Evolutionary conservation across 2,797 vertebrate genomes (phyloP), one percentile per base, ranked within the genome.

Genomic region (Sphenodon punctatus): DNA sequence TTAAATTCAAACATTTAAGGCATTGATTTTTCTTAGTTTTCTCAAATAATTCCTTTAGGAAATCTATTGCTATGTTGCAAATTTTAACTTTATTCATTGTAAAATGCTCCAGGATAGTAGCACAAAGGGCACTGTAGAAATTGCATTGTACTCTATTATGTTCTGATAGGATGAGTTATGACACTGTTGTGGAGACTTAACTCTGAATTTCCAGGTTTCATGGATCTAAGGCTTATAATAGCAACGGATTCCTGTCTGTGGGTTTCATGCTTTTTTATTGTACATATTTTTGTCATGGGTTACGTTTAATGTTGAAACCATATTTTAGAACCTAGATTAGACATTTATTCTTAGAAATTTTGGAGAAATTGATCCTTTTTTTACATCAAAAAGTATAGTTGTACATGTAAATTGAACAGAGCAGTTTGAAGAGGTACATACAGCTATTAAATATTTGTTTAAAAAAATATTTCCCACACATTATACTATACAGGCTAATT

Each of bases 81-180:
- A 91, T 90, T 94, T 93, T 92, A 92, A 90, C 80, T 90, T 79
- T 89, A 91, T 89, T 90, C 61, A 55, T 90, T 89, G 88, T 92
- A 89, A 82, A 88, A 68, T 87, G 80, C 84, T 85, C 65, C 84
- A 89, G 79, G 88, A 86, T 82, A 91, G 41, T 66, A 93, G 58
- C 90, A 93, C 72, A 90, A 94, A 94, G 87, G 73, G 61, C 74
- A 84, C 56, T 86, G 58, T 76, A 88, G 85, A 77, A 78, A 87
- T 80, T 85, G 25, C 41, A 69, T 89, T 93, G 73, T 88, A 69
- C 72, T 86, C 75, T 76, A 75, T 85, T 85, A 86, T 72, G 55
- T 78, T 87, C 84, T 80, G 91, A 89, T 85, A 63, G 65, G 76
- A 88, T 89, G 64, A 85, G 63, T 85, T 92, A 93, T 77, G 66